These are phyloP conservation scores for Bergia sp. DNA, from an alignment of 92 coral and sea anemone genomes.

Conservation along the genomic window DNA sequence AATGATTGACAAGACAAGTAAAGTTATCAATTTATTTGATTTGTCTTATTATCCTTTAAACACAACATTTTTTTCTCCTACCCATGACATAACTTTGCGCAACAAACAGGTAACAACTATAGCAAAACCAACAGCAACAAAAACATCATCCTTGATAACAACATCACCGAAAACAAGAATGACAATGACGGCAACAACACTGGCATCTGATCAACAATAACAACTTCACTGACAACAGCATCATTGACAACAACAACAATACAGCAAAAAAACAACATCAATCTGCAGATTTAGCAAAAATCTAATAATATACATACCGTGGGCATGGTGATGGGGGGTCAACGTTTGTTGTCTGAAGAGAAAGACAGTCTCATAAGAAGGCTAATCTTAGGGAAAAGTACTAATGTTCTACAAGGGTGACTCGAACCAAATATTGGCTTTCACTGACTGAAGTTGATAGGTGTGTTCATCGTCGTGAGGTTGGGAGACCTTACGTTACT, in stretches of 20 bases:
- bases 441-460: neutral
- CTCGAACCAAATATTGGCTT: too few species aligned
- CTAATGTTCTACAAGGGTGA: neutral
- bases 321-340: conserved; percentile 32
- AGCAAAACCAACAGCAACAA: too few species aligned
- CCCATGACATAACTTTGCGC: too few species aligned
- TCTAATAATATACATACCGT: neutral
- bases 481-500: too few species aligned
- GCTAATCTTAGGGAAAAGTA: neutral
- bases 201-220: neutral
- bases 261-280: neutral
- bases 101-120: too few species aligned
- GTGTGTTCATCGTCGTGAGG: neutral
- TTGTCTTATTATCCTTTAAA: neutral
- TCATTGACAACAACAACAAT: neutral
- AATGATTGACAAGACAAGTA: neutral
- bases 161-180: neutral
- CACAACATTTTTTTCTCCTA: neutral
- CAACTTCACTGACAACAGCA: neutral
- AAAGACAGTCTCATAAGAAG: neutral
- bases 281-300: too few species aligned
- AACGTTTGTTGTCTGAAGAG: conserved; percentile 17
- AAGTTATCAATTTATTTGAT: neutral
- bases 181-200: neutral
- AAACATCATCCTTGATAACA: neutral